Conservation (phyloP, 2,797 vertebrate genomes). For the Eulemur coronatus region DNA sequence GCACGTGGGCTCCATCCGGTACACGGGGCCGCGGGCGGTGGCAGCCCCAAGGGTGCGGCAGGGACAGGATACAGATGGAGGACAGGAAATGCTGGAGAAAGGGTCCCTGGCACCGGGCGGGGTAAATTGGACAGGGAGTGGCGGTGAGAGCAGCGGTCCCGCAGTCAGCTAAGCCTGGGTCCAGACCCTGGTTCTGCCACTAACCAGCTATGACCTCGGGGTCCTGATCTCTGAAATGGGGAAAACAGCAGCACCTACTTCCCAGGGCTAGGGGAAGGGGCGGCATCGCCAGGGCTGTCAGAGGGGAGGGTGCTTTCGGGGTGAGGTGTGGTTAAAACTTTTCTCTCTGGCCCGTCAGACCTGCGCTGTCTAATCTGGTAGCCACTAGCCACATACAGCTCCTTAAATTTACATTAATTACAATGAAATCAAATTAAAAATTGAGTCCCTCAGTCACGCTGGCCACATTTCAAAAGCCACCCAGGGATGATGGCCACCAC, state of each 20-base stretch:
- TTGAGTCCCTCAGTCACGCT: not conserved
- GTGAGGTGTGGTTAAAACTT: too few species aligned
- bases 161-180: not conserved
- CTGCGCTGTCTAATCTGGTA: not conserved
- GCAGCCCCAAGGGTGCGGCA: not conserved
- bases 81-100: not conserved
- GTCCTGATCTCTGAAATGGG: not conserved
- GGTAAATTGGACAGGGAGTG: rapidly evolving
- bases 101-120: not conserved
- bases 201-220: not conserved
- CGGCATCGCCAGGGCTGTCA: rapidly evolving
- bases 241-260: rapidly evolving
- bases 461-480: not conserved
- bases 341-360: not conserved
- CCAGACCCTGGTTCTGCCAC: not conserved
- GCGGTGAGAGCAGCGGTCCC: not conserved
- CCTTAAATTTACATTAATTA: too few species aligned
- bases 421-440: not conserved
- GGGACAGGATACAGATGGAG: not conserved
- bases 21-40: not conserved
- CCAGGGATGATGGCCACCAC: not conserved
- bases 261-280: rapidly evolving
- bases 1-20: rapidly evolving
- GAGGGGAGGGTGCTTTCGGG: not conserved
- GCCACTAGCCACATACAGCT: not conserved